Evolutionary conservation across 2,797 vertebrate species (phyloP), one percentile per base, ranked within the genome.

Genomic region (Parauchenoglanis ngamensis): DNA sequence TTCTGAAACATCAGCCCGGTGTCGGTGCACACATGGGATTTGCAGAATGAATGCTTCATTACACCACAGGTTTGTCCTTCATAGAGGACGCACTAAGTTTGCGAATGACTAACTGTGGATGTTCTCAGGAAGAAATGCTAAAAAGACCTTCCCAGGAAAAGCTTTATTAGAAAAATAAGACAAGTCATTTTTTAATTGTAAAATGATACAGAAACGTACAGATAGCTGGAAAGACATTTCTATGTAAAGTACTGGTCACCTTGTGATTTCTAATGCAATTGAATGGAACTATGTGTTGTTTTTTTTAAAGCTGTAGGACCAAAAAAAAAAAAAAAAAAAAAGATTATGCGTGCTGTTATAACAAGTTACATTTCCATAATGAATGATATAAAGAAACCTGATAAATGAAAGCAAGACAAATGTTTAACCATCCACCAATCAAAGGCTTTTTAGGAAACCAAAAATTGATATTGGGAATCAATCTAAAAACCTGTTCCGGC

Each of bases 141-240:
- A 1, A 73, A 73, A 8, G 19, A 17, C 19, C 21, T n/a, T 73
- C 56, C 21, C 28, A 65, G 61, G 13, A 83, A 57, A 28, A 8
- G 25, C 25, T 87, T 87, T 87, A 83, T 83, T 87, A 73, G 12
- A 67, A 83, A 75, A 28, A 76, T 75, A 85, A 75, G 57, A 76
- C 54, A 25, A 46, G 21, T 80, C 10, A n/a, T 46, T 23, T 59
- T 40, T 61, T 56, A 49, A 44, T 65, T 83, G 31, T 31, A 84
- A 77, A 87, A 70, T 31, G 28, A 77, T 19, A n/a, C 61, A 63
- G 13, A 67, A 52, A 52, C 10, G 4, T 61, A 65, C 44, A 52
- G 44, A 52, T 7, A 54, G 17, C 35, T n/a, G 35, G 17, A 65
- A 49, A 49, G 44, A 67, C 40, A 49, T 65, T 80, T 80, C 56